Percentiles rank a stretch among this genome's conserved stretches.
Conservation (phyloP, 2,888 invertebrate genomes). For the Hirtodrosophila duncani region DNA sequence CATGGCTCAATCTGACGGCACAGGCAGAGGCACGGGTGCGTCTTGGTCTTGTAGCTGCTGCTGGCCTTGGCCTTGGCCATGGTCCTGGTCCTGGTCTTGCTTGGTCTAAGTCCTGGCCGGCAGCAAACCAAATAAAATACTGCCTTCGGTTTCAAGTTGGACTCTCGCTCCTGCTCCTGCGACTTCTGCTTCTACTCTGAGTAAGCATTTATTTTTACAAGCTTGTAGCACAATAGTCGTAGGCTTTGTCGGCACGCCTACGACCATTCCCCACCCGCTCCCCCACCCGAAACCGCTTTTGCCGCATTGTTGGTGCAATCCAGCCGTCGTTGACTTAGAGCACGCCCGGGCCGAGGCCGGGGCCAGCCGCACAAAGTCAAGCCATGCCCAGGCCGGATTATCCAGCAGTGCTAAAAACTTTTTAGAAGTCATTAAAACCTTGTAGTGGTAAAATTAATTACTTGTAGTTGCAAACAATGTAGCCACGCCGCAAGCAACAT, state of each 20-base stretch:
- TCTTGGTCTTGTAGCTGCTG: conserved; percentile 56
- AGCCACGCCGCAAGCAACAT: conserved; percentile 74
- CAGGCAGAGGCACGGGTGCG: conserved; percentile 7
- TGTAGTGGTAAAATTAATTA: conserved; percentile 79
- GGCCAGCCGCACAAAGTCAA: conserved; percentile 36
- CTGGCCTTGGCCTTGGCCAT: conserved; percentile 32
- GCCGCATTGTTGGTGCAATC: no score
- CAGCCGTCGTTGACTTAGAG: conserved; percentile 22
- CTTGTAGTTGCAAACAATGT: conserved; percentile 78
- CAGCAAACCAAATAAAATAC: conserved; percentile 36
- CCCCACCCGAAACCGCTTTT: no score
- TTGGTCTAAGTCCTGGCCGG: conserved; percentile 23
- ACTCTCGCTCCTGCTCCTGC: conserved; percentile 12
- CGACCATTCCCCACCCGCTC: conserved; percentile 12
- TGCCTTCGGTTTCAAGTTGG: conserved; percentile 21
- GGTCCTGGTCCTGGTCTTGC: conserved; percentile 34
- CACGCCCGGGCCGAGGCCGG: background rate
- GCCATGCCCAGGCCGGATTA: conserved; percentile 59
- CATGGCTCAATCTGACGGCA: conserved; percentile 57
- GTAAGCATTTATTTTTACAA: conserved; percentile 71
- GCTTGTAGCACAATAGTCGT: conserved; percentile 69
- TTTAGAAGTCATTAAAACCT: conserved; percentile 78
- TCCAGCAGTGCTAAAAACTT: conserved; percentile 75
- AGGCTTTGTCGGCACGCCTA: conserved; percentile 69
- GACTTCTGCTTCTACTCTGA: conserved; percentile 16